phyloP scores from a whole-genome alignment of 2,113 vertebrate genomes.

The Ageneiosus marmoratus region DNA sequence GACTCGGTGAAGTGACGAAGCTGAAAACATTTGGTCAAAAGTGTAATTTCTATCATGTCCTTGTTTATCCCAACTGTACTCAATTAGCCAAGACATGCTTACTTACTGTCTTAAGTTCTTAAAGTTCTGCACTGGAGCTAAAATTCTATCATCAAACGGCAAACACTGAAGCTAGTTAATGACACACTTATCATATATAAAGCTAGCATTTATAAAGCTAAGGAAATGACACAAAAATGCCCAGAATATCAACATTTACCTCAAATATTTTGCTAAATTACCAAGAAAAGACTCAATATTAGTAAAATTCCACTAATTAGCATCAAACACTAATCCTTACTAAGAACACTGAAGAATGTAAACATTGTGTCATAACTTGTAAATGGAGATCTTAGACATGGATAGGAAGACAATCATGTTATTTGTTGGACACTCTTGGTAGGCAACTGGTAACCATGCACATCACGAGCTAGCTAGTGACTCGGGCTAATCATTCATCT shows the following conservation, averaged over 20 bases:
- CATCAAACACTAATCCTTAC: not conserved
- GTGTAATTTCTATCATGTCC: not conserved
- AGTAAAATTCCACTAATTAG: not conserved
- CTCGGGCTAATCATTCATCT: not conserved
- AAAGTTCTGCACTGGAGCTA: not conserved
- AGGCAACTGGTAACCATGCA: not conserved
- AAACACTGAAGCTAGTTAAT: not conserved
- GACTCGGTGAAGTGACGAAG: not conserved
- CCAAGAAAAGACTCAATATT: not conserved
- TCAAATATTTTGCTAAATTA: not conserved
- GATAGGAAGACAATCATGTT: not conserved
- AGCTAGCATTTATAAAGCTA: not conserved
- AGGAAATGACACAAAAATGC: not conserved
- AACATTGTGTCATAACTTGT: not conserved
- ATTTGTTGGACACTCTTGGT: not conserved
- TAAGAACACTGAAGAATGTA: not conserved
- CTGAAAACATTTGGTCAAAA: not conserved
- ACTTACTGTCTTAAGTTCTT: not conserved
- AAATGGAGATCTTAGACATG: not conserved
- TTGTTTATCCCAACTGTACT: not conserved
- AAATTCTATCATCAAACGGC: not conserved
- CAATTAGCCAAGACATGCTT: slow-evolving; percentile 8
- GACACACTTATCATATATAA: not conserved
- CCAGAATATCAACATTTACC: not conserved
- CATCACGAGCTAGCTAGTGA: not conserved